phyloP scores from a whole-genome alignment of 2,113 vertebrate species.

The Macroglossus sobrinus region DNA sequence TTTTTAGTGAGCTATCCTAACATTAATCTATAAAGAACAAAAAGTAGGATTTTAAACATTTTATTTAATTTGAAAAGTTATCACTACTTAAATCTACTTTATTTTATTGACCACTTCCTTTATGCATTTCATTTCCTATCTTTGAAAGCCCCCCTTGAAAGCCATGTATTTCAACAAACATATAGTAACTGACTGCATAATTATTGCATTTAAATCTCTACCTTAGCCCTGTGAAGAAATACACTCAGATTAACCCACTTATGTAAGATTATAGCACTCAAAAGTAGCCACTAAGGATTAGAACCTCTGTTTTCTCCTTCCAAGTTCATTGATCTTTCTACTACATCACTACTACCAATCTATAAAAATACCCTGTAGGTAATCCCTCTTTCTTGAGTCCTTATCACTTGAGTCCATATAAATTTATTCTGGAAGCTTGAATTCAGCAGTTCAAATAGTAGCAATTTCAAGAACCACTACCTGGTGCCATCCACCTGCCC shows the following conservation, averaged over 20 bases:
- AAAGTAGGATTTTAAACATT: neutral
- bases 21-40: slow-evolving; percentile 9
- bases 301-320: neutral
- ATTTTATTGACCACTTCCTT: neutral
- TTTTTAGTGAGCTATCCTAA: neutral
- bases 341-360: neutral
- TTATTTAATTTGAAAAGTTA: slow-evolving; percentile 27
- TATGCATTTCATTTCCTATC: neutral
- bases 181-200: neutral
- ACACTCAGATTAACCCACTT: neutral
- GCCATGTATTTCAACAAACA: neutral
- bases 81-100: neutral
- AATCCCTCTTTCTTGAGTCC: neutral
- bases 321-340: neutral
- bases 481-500: slow-evolving; percentile 57
- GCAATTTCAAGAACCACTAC: slow-evolving; percentile 76
- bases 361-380: neutral
- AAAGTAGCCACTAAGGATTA: neutral
- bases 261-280: neutral
- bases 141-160: neutral
- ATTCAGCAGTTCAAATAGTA: slow-evolving; percentile 80
- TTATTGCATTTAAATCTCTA: neutral
- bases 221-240: neutral
- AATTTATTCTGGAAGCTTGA: slow-evolving; percentile 84
- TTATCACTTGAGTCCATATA: slow-evolving; percentile 41